These are phyloP conservation scores for Chydorus sphaericus DNA, from an alignment of 2,888 invertebrate species.

Conservation along the genomic window DNA sequence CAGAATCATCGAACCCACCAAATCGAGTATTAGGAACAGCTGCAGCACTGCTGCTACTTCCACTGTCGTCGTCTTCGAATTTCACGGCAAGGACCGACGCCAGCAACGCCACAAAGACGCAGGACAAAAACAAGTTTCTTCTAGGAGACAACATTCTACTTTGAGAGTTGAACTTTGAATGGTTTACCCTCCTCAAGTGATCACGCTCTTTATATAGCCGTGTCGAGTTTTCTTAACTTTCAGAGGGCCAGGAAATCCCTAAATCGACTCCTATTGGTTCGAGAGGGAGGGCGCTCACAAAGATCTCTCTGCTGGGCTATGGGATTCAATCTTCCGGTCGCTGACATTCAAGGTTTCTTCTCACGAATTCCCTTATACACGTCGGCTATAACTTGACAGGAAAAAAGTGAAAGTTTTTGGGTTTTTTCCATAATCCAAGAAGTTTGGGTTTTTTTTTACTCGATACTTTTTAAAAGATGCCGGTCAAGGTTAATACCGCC, in stretches of 20 bases:
- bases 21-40: not conserved
- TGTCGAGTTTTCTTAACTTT: not conserved
- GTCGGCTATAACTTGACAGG: not conserved
- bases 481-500: not conserved
- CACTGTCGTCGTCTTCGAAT: not conserved
- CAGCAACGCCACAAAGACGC: not conserved
- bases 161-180: not conserved
- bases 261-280: not conserved
- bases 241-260: not conserved
- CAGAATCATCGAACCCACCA: not conserved
- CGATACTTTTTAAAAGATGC: not conserved
- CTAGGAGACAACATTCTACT: not conserved
- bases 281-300: too few species aligned
- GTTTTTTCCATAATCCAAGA: not conserved
- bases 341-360: not conserved
- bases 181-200: not conserved
- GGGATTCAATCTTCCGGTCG: not conserved
- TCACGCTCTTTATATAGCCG: not conserved
- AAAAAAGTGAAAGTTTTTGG: conserved; percentile 7
- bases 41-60: not conserved
- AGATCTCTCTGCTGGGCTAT: too few species aligned
- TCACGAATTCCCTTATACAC: too few species aligned
- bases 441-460: not conserved
- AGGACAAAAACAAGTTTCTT: not conserved
- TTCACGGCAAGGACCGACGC: not conserved